A percentile compares a stretch with the other conserved stretches of the same genome.
Conservation (phyloP, 2,113 vertebrate genomes). For the Bubo bubo region DNA sequence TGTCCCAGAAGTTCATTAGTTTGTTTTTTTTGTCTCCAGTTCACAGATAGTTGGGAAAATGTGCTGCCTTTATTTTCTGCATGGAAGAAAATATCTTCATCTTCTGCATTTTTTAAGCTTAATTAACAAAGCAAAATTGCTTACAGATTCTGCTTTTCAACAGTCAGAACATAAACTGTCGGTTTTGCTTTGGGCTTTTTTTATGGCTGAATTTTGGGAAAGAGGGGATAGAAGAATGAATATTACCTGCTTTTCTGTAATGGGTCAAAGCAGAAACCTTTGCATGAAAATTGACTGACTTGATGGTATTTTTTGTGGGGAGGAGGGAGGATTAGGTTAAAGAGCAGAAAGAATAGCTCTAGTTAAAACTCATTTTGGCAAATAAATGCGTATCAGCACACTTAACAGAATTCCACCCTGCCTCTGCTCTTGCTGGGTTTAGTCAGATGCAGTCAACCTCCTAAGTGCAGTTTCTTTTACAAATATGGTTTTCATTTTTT, state of each 20-base stretch:
- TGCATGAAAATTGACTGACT: conserved; percentile 33
- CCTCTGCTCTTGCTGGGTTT: background rate
- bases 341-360: conserved; percentile 36
- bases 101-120: background rate
- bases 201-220: conserved; percentile 1
- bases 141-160: conserved; percentile 43
- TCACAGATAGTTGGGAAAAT: conserved; percentile 7
- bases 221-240: background rate
- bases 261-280: background rate
- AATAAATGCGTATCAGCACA: background rate
- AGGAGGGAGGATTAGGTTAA: conserved; percentile 31
- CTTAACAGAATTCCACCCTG: background rate
- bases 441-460: background rate
- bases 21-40: background rate
- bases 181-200: conserved; percentile 29
- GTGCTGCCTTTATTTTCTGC: background rate
- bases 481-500: conserved; percentile 49
- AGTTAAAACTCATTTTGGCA: conserved; percentile 29
- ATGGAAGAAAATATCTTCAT: background rate
- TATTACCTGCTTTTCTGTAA: conserved; percentile 24
- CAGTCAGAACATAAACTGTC: background rate
- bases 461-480: background rate
- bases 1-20: background rate
- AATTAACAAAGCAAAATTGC: conserved; percentile 28
- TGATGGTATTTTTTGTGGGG: background rate